phyloP scores from a whole-genome alignment of 2,888 invertebrate genomes.

The Tupiocoris notatus region DNA sequence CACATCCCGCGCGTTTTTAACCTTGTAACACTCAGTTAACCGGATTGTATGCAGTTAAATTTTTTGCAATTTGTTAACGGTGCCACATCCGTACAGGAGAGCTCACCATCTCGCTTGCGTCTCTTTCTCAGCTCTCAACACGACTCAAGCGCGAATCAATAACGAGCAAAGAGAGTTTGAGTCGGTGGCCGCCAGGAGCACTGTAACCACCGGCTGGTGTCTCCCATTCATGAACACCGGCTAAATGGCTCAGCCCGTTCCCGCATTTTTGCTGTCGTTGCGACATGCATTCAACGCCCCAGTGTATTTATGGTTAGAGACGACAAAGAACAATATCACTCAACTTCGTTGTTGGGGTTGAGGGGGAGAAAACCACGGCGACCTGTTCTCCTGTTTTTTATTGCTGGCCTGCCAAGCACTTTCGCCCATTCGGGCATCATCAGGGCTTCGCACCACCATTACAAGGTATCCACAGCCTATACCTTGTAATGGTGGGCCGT shows the following conservation, averaged over 20 bases:
- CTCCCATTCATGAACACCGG: conserved; percentile 20
- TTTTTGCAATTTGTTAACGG: not conserved
- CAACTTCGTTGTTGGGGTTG: too few relatives aligned
- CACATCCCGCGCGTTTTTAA: conserved; percentile 1
- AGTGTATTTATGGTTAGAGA: too few relatives aligned
- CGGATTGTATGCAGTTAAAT: not conserved
- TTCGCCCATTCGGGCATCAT: too few relatives aligned
- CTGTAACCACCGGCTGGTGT: not conserved
- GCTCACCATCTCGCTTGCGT: conserved; percentile 29
- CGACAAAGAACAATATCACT: too few relatives aligned
- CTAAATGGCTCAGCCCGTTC: not conserved
- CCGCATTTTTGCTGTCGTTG: not conserved
- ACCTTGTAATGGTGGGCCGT: too few relatives aligned
- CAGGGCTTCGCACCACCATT: too few relatives aligned
- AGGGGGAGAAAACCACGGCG: too few relatives aligned
- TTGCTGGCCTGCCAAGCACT: too few relatives aligned
- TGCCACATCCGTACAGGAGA: not conserved
- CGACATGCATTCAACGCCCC: too few relatives aligned
- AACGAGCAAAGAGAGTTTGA: not conserved
- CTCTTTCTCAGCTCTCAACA: conserved; percentile 14
- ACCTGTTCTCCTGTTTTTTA: too few relatives aligned
- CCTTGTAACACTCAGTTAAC: not conserved
- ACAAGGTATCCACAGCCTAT: too few relatives aligned
- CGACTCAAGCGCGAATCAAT: conserved; percentile 19
- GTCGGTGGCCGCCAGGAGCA: conserved; percentile 8